Conservation (phyloP, 1,140 invertebrate species). For the Idris sp. region DNA sequence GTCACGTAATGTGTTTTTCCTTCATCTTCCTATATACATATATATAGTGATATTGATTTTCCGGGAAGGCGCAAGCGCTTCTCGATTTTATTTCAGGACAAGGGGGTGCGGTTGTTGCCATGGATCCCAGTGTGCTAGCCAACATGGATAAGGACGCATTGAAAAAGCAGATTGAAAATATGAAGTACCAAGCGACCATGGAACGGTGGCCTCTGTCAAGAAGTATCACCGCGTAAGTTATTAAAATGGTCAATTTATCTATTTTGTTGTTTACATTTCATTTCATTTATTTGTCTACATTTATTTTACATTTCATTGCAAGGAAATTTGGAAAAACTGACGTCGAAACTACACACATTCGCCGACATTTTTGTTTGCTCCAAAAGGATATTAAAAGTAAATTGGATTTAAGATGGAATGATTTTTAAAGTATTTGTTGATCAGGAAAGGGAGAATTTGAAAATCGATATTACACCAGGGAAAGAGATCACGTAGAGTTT, state of each 20-base stretch:
- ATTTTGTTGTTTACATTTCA: not conserved
- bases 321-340: too few relatives aligned
- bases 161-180: conserved; percentile 97
- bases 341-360: too few relatives aligned
- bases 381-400: too few relatives aligned
- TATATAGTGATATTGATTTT: conserved; percentile 74
- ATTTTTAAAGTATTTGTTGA: too few relatives aligned
- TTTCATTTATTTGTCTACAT: too few relatives aligned
- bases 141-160: conserved; percentile 97
- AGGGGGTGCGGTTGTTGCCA: conserved; percentile 80
- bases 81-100: conserved; percentile 64
- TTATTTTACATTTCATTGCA: too few relatives aligned
- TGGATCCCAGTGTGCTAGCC: conserved; percentile 94
- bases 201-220: conserved; percentile 96
- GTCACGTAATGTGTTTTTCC: conserved; percentile 12
- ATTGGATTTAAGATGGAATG: too few relatives aligned
- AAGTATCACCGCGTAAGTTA: conserved; percentile 95
- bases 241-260: conserved; percentile 3
- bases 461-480: too few relatives aligned
- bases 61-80: conserved; percentile 75
- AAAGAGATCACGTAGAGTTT: not conserved
- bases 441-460: too few relatives aligned
- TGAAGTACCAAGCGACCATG: conserved; percentile 97
- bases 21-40: conserved; percentile 5
- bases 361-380: too few relatives aligned